Percentiles rank a stretch among this genome's conserved stretches.
Conservation (phyloP, 1,140 invertebrate genomes). For the Anastatus disparis region DNA sequence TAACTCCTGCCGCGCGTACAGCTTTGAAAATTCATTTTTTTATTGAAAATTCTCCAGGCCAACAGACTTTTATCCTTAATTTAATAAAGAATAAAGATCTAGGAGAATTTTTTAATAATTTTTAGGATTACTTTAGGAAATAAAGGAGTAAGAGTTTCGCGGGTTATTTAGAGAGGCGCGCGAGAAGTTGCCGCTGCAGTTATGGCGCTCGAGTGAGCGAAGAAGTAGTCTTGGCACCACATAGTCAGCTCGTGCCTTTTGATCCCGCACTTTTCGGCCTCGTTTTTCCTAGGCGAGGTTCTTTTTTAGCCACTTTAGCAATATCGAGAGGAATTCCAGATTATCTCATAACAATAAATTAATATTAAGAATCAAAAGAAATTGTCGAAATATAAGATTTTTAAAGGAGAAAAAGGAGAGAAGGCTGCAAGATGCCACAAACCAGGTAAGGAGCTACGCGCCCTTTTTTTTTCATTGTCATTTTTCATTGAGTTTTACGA, state of each 20-base stretch:
- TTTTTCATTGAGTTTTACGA: too few species aligned
- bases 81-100: too few species aligned
- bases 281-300: not conserved
- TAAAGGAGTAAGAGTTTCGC: not conserved
- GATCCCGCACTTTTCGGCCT: constrained; percentile 27
- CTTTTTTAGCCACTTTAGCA: not conserved
- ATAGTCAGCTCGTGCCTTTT: not conserved
- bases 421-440: constrained; percentile 59
- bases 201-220: constrained; percentile 14
- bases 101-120: too few species aligned
- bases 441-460: constrained; percentile 60
- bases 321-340: not conserved
- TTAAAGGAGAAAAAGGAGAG: too few species aligned
- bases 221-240: not conserved
- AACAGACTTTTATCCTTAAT: too few species aligned
- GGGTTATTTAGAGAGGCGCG: constrained; percentile 17
- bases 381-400: too few species aligned
- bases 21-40: too few species aligned
- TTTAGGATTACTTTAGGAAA: not conserved
- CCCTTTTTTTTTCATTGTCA: constrained; percentile 14
- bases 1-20: constrained; percentile 39
- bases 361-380: too few species aligned
- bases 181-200: constrained; percentile 25
- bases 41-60: too few species aligned
- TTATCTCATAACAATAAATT: too few species aligned